These are phyloP conservation scores for Natrix natrix DNA, from an alignment of 2,797 vertebrate species.

Conservation along the genomic window DNA sequence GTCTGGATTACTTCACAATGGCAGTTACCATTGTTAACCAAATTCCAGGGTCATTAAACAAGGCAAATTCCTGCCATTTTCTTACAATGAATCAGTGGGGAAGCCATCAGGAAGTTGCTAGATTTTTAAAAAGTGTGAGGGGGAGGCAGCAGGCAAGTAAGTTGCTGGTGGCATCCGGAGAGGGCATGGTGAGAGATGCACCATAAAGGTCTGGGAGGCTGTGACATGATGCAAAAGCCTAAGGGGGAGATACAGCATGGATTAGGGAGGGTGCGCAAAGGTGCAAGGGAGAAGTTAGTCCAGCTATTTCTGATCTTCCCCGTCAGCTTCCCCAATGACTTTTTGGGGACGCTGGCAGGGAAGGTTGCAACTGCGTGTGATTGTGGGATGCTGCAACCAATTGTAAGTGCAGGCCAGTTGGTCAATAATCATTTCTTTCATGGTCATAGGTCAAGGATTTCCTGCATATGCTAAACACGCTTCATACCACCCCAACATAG, in stretches of 20 bases:
- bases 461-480: neutral
- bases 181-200: neutral
- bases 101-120: neutral
- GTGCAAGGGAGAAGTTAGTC: neutral
- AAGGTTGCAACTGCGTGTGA: neutral
- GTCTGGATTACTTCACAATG: neutral
- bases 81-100: neutral
- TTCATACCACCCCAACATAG: neutral
- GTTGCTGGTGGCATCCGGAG: neutral
- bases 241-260: neutral
- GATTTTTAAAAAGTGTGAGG: neutral
- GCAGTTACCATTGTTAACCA: neutral
- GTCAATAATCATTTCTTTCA: neutral
- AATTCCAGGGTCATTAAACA: neutral
- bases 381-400: neutral
- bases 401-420: neutral
- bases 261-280: neutral
- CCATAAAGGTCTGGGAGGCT: neutral
- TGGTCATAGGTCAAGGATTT: neutral
- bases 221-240: neutral
- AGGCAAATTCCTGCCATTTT: neutral
- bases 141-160: neutral
- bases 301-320: neutral
- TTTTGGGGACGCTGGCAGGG: neutral
- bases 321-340: neutral